Evolutionary conservation across 1,140 invertebrate species (phyloP), one percentile per base, ranked within the genome.

Genomic region (Psix sp.): DNA sequence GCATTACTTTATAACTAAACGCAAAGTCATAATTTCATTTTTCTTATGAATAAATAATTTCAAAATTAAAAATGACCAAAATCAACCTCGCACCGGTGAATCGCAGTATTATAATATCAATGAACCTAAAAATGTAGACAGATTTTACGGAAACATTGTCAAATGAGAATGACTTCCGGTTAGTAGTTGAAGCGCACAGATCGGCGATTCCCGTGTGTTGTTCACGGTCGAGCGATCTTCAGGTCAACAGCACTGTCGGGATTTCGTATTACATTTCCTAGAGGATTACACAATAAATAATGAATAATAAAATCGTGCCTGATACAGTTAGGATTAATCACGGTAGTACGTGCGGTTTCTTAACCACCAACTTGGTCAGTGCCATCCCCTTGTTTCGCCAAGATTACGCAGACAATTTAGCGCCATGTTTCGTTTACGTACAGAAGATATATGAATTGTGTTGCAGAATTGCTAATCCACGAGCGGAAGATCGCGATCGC

Each of bases 241-340:
- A 70, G 82, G 82, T 86, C 84, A 84, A 86, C 83, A 86, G 84
- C 83, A 84, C 80, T 77, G 73, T 70, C 67, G 71, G 65, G 70
- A 84, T 82, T 83, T 77, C 82, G 77, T 66, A 65, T 76, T 20
- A 63, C 74, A 60, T 63, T 76, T 66, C 57, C 38, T 56, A 16
- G 40, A 45, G 63, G 57, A 76, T 73, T 60, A 40, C 68, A 76
- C 57, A 73, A 76, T 76, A 76, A 76, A 76, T 76, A 73, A 73
- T 76, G 74, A 65, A 76, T 73, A 76, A 68, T 68, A 68, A 76
- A 76, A 76, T 76, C 63, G 54, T 3, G 16, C 10, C 31, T 33
- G 42, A 35, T 76, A 76, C 74, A 76, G 74, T 76, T 76, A 76
- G 68, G 36, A 68, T 72, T 67, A 72, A 71, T 68, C 56, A 33